These are phyloP conservation scores for Spinibarbus caldwelli DNA, from an alignment of 2,797 vertebrate species.

Conservation along the genomic window DNA sequence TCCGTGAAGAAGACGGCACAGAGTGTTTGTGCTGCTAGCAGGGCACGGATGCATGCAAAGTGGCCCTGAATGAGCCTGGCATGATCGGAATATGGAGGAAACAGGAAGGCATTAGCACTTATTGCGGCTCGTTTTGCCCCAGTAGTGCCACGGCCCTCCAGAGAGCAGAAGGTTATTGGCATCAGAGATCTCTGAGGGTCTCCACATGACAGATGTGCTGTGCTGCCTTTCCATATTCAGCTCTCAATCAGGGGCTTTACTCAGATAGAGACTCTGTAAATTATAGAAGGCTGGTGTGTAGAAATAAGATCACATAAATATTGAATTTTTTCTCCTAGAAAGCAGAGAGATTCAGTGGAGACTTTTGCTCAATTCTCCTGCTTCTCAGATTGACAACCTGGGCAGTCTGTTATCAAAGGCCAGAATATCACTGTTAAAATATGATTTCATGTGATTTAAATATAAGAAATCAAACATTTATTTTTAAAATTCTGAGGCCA, in stretches of 20 bases:
- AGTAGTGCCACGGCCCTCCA: conserved; percentile 3
- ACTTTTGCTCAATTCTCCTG: not conserved
- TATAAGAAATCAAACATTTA: not conserved
- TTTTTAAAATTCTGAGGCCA: not conserved
- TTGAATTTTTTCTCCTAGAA: not conserved
- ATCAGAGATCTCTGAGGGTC: conserved; percentile 1
- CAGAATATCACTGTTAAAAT: not conserved
- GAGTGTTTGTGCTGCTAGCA: conserved; percentile 29
- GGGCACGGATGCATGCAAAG: conserved; percentile 43
- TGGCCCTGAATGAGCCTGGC: conserved; percentile 34
- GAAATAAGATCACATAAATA: conserved; percentile 4
- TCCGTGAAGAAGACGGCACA: conserved; percentile 8
- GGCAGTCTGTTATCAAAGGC: not conserved
- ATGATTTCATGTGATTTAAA: not conserved
- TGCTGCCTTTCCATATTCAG: conserved; percentile 40
- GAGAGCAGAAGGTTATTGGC: conserved; percentile 36
- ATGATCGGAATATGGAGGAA: conserved; percentile 31
- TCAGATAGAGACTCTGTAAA: not conserved
- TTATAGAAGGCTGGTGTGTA: not conserved
- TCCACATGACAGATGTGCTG: conserved; percentile 46
- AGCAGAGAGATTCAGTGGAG: not conserved
- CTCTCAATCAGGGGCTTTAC: conserved; percentile 23
- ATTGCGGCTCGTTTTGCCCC: conserved; percentile 22
- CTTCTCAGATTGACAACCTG: not conserved
- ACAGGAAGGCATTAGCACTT: conserved; percentile 30